These are phyloP conservation scores for Ahaetulla prasina DNA, from an alignment of 2,113 vertebrate genomes.

Conservation along the genomic window DNA sequence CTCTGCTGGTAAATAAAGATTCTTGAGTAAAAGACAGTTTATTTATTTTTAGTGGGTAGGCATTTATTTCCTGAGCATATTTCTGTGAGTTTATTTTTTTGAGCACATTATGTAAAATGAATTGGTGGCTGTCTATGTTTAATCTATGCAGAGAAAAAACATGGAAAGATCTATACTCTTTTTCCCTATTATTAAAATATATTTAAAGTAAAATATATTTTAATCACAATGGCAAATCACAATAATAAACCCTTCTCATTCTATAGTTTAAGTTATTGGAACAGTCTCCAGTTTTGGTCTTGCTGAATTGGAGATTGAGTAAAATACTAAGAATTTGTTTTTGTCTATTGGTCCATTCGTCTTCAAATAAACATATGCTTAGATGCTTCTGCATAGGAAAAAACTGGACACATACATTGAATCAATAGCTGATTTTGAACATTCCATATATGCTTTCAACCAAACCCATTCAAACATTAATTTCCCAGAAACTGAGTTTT, in stretches of 20 bases:
- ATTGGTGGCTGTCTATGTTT: neutral
- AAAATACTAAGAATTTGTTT: neutral
- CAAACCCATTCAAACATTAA: neutral
- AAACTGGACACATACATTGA: neutral
- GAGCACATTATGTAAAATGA: neutral
- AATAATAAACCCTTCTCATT: neutral
- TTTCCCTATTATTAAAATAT: slow-evolving; percentile 18
- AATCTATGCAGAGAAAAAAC: neutral
- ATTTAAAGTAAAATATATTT: neutral
- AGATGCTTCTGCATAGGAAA: neutral
- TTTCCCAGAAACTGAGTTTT: neutral
- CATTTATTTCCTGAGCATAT: neutral
- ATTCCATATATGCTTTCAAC: neutral
- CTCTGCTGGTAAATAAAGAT: slow-evolving; percentile 30
- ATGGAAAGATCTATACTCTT: neutral
- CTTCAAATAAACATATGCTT: neutral
- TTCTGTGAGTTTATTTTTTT: neutral
- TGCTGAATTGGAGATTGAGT: neutral
- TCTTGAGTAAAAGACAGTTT: neutral
- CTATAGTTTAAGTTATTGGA: slow-evolving; percentile 4
- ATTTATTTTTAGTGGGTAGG: neutral
- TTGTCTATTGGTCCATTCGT: neutral
- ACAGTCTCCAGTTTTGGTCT: neutral
- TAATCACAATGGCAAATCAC: neutral
- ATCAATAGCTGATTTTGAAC: neutral